Percentiles rank a stretch among this genome's conserved stretches.
Evolutionary conservation across 2,888 invertebrate genomes (phyloP).

Genomic region (Eremobia ochroleuca): DNA sequence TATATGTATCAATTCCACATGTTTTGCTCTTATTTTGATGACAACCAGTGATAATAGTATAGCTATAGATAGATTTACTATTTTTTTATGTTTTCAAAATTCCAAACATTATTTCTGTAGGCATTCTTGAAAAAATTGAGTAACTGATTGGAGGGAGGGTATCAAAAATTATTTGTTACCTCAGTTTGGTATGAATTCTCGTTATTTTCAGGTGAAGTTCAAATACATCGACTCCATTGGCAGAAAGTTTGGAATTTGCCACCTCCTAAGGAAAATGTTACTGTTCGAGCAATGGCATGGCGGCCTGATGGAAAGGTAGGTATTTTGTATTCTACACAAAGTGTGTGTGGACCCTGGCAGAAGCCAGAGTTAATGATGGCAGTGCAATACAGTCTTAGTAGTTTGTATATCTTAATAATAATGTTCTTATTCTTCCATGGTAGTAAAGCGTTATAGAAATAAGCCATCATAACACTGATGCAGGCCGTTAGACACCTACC

Average conservation of each 20-base stretch:
- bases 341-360: background rate
- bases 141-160: background rate
- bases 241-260: constrained; percentile 97
- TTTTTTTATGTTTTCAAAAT: no score
- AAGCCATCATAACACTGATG: background rate
- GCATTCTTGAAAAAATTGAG: background rate
- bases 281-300: constrained; percentile 96
- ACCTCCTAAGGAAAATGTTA: constrained; percentile 94
- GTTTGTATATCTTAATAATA: background rate
- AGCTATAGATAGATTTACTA: no score
- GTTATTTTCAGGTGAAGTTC: constrained; percentile 94
- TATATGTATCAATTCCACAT: no score
- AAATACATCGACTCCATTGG: constrained; percentile 97
- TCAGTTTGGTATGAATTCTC: background rate
- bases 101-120: background rate
- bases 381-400: background rate
- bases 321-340: background rate
- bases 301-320: constrained; percentile 98
- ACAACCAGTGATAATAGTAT: no score
- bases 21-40: no score
- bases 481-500: background rate
- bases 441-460: background rate
- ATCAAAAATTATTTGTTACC: background rate
- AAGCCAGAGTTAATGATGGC: background rate
- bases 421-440: background rate